Base-by-base conservation (phyloP, 2,888 invertebrate species). In the Oscheius sp. region DNA sequence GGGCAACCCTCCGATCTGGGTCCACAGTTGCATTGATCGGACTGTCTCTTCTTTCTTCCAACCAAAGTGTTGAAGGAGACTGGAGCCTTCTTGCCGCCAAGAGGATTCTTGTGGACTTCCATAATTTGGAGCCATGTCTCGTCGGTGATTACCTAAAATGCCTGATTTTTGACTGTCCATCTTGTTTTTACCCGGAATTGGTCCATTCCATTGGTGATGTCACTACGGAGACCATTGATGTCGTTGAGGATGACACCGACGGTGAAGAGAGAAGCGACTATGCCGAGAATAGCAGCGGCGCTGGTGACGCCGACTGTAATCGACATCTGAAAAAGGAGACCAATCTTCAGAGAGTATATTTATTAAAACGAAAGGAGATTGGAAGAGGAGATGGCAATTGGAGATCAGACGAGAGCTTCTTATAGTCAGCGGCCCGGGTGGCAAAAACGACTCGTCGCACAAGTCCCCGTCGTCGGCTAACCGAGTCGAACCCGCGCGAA, bases 151-250 rank as follows among this genome's bases (percentile, higher is more conserved):
- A 77, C 75, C 80, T 80, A 41, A 49, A 78, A 71, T n/a, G n/a
- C n/a, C n/a, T n/a, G n/a, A n/a, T n/a, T n/a, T n/a, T n/a, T n/a
- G n/a, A n/a, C n/a, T n/a, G n/a, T n/a, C n/a, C n/a, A n/a, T n/a
- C n/a, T n/a, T n/a, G n/a, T n/a, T n/a, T n/a, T n/a, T n/a, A 82
- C 80, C 72, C 76, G 76, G 77, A 81, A 81, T 43, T 70, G 63
- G 23, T 75, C 76, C 78, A 81, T 81, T 63, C 80, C 78, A 45
- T 45, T 52, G 45, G 76, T 72, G 55, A 81, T 77, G 56, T 79
- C 80, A 70, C 74, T 72, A 41, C 69, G 73, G 13, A 81, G 73
- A n/a, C 69, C 63, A 69, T 81, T 81, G 55, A 81, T 79, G 45
- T 81, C 80, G 70, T 75, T 73, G 49, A 82, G 73, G 66, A 82